Conservation (phyloP, 1,140 invertebrate species). For the Ceratina australensis region DNA sequence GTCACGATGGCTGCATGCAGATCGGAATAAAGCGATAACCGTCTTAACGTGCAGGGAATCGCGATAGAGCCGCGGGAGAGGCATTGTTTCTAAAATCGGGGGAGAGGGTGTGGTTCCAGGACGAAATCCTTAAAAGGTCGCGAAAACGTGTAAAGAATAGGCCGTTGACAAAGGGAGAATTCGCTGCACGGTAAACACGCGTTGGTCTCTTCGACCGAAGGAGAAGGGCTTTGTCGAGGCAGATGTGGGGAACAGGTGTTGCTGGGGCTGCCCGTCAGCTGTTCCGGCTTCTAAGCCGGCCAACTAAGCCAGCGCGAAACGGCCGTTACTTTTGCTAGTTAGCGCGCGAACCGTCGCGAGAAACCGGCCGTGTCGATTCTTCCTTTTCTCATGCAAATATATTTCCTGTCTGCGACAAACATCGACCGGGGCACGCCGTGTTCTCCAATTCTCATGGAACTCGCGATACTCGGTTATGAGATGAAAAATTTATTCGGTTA, state of each 20-base stretch:
- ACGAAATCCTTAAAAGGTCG: slow-evolving; percentile 48
- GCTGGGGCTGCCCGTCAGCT: slow-evolving; percentile 67
- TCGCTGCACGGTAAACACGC: slow-evolving; percentile 39
- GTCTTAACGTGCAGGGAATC: slow-evolving; percentile 36
- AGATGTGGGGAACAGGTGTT: slow-evolving; percentile 77
- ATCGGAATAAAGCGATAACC: slow-evolving; percentile 51
- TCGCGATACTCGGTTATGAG: background rate
- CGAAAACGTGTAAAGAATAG: background rate
- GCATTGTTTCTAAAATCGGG: slow-evolving; percentile 50
- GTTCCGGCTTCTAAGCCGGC: slow-evolving; percentile 61
- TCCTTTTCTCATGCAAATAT: slow-evolving; percentile 15
- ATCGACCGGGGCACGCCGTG: background rate
- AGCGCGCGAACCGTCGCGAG: slow-evolving; percentile 29
- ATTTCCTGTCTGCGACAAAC: background rate
- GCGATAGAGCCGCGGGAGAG: slow-evolving; percentile 11
- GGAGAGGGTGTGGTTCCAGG: slow-evolving; percentile 35
- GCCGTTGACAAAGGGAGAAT: slow-evolving; percentile 27
- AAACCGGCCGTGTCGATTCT: slow-evolving; percentile 36
- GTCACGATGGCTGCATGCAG: slow-evolving; percentile 8
- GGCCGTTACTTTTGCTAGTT: slow-evolving; percentile 47
- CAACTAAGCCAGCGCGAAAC: slow-evolving; percentile 49
- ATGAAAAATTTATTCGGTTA: too few relatives aligned
- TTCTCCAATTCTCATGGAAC: background rate
- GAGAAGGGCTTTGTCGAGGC: slow-evolving; percentile 60
- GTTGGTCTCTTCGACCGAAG: slow-evolving; percentile 29